Evolutionary conservation across 2,888 invertebrate genomes (phyloP), one percentile per base, ranked within the genome.

Genomic region (Cephus pygmeus): DNA sequence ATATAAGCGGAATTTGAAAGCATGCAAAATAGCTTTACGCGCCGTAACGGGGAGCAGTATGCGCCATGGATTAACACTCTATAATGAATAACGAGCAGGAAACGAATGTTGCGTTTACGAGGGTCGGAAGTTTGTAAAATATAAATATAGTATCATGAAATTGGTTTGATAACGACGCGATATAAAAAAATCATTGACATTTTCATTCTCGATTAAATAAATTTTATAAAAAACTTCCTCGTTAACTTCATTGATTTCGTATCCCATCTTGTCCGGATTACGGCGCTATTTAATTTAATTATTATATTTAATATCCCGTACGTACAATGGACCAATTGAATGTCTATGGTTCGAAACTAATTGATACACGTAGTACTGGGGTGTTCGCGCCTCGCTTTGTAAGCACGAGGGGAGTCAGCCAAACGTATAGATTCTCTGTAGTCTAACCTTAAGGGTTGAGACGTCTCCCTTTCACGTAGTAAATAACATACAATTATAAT

Each of bases 401-500:
- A 15, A 15, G 40, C 6, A 40, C 1, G 15, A 15, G 15, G 40
- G 40, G 15, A 40, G 40, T 40, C 40, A 6, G 15, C 15, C 40
- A 6, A 40, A 40, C 40, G 2, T 15, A 15, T 15, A 40, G 40
- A 6, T 40, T 15, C 40, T 40, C 40, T 40, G 15, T 40, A 40
- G 40, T 15, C 40, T 40, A 15, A 6, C 15, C 15, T 40, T 15
- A 40, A 40, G 15, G 75, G 75, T 36, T 56, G 31, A 56, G 79
- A 77, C 81, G 79, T 69, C 79, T 73, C 79, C 80, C 79, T 80
- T 83, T 79, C 80, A 77, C 79, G 77, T 75, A 81, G 84, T 82
- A 81, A 84, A 80, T 85, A 84, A 83, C 79, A 79, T 80, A 81
- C 77, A 84, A 84, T 84, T 83, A 82, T 85, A 79, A 77, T 81